Percentiles rank a stretch among this genome's conserved stretches.
phyloP scores from a whole-genome alignment of 2,797 vertebrate species.

The Acomys russatus region DNA sequence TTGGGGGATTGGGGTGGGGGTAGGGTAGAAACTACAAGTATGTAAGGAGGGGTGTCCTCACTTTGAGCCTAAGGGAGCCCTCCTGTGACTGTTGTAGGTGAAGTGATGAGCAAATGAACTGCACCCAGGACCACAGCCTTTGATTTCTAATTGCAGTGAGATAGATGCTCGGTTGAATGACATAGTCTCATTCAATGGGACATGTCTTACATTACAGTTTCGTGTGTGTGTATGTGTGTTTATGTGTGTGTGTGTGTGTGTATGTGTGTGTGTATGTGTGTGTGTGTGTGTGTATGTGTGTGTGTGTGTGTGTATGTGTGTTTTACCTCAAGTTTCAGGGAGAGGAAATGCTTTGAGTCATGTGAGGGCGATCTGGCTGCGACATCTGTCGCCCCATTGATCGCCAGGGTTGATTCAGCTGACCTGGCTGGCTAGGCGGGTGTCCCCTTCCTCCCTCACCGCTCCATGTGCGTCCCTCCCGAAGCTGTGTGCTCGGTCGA shows the following conservation, averaged over 20 bases:
- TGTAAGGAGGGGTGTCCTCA: not conserved
- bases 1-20: not conserved
- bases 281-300: too few species aligned
- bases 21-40: not conserved
- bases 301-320: not conserved
- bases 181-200: not conserved
- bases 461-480: too few species aligned
- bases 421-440: too few species aligned
- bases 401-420: too few species aligned
- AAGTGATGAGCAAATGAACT: not conserved
- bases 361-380: too few species aligned
- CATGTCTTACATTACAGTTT: not conserved
- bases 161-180: not conserved
- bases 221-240: not conserved
- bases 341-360: not conserved
- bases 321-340: not conserved
- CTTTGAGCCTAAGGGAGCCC: not conserved
- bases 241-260: not conserved
- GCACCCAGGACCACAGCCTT: not conserved
- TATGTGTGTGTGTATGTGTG: not conserved
- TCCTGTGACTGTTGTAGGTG: not conserved
- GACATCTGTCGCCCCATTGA: too few species aligned
- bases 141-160: not conserved
- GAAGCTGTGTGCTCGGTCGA: too few species aligned
- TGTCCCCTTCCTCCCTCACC: too few species aligned